Percentiles rank a stretch among this genome's conserved stretches.
Conservation (phyloP, 2,797 vertebrate species). For the Sardinella longiceps region DNA sequence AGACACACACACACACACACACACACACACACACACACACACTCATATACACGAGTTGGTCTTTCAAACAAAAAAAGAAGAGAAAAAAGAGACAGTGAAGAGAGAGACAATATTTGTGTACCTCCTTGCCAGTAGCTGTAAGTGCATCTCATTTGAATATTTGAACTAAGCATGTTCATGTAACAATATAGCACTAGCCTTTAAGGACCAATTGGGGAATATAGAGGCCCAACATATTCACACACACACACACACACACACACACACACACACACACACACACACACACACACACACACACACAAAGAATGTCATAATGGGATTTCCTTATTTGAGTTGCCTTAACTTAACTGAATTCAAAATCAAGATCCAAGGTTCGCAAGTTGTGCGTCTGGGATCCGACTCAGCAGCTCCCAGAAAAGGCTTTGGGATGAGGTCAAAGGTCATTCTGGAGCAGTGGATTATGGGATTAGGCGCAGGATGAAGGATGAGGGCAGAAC, state of each 20-base stretch:
- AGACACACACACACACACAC: neutral
- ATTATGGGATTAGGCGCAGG: constrained; percentile 2
- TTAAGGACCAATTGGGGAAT: neutral
- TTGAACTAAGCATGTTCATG: neutral
- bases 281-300: neutral
- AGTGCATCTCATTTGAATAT: neutral
- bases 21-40: no score
- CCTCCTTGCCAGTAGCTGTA: neutral
- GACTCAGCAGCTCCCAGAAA: neutral
- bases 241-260: neutral
- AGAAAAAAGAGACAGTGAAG: neutral
- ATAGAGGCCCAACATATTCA: neutral
- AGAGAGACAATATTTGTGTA: neutral
- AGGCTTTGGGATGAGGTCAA: constrained; percentile 4
- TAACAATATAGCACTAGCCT: neutral
- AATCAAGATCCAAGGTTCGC: neutral
- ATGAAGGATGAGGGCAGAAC: neutral
- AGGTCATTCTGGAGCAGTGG: neutral
- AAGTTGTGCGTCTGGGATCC: neutral
- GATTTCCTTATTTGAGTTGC: no score
- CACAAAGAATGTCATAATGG: neutral
- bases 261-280: neutral
- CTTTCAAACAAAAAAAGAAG: neutral
- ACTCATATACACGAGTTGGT: neutral
- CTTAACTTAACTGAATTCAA: neutral